Base-by-base conservation (phyloP, 2,113 vertebrate genomes). In the Pica pica region DNA sequence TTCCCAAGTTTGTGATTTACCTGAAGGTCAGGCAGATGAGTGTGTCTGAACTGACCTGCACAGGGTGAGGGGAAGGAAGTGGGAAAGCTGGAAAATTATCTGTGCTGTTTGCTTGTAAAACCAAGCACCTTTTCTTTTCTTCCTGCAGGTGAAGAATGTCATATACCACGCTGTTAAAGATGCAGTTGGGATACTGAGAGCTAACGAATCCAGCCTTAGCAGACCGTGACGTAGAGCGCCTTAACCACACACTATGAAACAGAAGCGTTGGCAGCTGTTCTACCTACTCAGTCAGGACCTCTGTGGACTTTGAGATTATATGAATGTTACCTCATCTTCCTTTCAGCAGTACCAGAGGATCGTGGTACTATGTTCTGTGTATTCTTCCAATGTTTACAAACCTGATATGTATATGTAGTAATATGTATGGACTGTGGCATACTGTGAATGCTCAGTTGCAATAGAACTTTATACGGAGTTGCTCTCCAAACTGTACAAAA, bases 161-260 rank as follows among this genome's bases (percentile, higher is more conserved):
- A 98, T 98, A 59, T 98, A 98, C 96, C 98, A 98, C 3, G 98
- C 98, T 53, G 98, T 98, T 57, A 98, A 98, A 88, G 98, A 98
- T 47, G 98, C 98, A 2, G 97, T 98, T 14, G 98, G 97, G 91
- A 98, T 98, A 96, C 96, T 98, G 86, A 98, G 97, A 95, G 98
- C 98, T 11, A 98, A 98, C 0, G 98, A 98, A 69, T 97, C 96
- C 70, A 97, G 97, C 90, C 96, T 98, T 56, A 87, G 97, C 95
- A 98, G 97, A 97, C 95, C 91, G 6, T 95, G 27, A 97, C 2
- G 30, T 9, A 73, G 92, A 75, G 94, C 93, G 96, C 92, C 86
- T 85, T 95, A 95, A 82, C 95, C 93, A 89, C 77, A 73, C 80
- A 44, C 94, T 76, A 84, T 87, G 95, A 89, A 96, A 96, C 85